Base-by-base conservation (phyloP, 2,113 vertebrate genomes). In the Mirza zaza region DNA sequence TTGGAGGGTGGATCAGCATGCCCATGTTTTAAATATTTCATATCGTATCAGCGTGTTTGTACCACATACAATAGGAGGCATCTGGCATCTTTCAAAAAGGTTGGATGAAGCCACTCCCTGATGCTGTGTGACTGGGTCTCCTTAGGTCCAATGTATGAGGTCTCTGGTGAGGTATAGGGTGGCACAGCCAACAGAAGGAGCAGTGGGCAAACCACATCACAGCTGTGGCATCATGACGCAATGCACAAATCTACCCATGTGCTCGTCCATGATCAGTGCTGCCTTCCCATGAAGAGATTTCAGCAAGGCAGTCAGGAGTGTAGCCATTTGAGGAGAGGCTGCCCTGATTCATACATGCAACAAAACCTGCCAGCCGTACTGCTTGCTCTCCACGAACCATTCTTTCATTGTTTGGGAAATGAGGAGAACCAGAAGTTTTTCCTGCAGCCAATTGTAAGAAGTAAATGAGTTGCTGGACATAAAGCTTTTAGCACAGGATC, bases 1-100 rank as follows among this genome's bases (percentile, higher is more conserved):
- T 90, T 90, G 23, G 34, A 95, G 29, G 32, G 32, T 85, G 55
- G 20, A 55, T 96, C n/a, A 84, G 32, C 67, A 89, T 88, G 80
- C 36, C 36, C n/a, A 61, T 1, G 3, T 96, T 92, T 95, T 94
- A 45, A 96, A 88, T 95, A 79, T 81, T 95, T 95, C 55, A 68
- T 77, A 79, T 86, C 48, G 21, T 70, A 87, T 94, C 55, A 82
- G 9, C 52, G 79, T 96, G 70, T 95, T 90, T 88, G 55, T 61
- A 79, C 20, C 76, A 57, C 2, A 48, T 20, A 87, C 12, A 76
- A 20, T 50, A 82, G 70, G 70, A 90, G 67, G 36, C 71, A 17
- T 81, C 76, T 96, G 90, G 27, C 21, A 88, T 85, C 76, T 97
- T 96, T 95, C 52, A 52, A 27, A 97, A 52, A 77, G 52, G 8